phyloP scores from a whole-genome alignment of 2,113 vertebrate species.

The Lathamus discolor region DNA sequence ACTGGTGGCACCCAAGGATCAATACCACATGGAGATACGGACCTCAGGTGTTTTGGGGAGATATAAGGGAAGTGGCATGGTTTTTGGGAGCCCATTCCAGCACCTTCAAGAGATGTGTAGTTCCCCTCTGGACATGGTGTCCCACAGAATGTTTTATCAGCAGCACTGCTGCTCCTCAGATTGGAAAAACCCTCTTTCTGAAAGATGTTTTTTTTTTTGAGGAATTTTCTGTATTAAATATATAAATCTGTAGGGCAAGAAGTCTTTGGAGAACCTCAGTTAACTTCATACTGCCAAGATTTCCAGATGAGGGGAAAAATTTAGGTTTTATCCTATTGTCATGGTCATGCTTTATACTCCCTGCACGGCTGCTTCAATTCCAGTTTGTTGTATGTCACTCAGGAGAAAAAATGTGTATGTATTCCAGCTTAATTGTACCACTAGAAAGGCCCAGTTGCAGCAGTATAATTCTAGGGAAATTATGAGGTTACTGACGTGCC shows the following conservation, averaged over 20 bases:
- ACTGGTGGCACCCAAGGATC: neutral
- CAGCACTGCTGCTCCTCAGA: neutral
- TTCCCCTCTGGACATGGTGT: neutral
- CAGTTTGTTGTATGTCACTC: neutral
- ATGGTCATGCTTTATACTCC: neutral
- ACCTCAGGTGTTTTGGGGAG: neutral
- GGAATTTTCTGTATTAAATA: neutral
- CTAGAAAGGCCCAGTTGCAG: neutral
- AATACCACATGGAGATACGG: neutral
- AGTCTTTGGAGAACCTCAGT: neutral
- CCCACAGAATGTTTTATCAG: neutral
- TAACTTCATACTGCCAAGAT: neutral
- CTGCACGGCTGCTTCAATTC: neutral
- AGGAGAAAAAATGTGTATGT: neutral
- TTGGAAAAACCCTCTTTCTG: neutral
- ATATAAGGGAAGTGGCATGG: neutral
- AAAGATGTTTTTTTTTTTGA: neutral
- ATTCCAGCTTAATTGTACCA: neutral
- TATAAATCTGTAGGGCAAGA: neutral
- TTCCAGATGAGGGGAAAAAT: conserved; percentile 1
- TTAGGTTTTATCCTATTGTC: neutral
- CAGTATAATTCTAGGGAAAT: neutral
- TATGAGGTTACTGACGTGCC: neutral
- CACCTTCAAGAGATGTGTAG: neutral
- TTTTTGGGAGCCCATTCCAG: neutral